Evolutionary conservation across 2,113 vertebrate genomes (phyloP).

Genomic region (Myrmophylax atrothorax): DNA sequence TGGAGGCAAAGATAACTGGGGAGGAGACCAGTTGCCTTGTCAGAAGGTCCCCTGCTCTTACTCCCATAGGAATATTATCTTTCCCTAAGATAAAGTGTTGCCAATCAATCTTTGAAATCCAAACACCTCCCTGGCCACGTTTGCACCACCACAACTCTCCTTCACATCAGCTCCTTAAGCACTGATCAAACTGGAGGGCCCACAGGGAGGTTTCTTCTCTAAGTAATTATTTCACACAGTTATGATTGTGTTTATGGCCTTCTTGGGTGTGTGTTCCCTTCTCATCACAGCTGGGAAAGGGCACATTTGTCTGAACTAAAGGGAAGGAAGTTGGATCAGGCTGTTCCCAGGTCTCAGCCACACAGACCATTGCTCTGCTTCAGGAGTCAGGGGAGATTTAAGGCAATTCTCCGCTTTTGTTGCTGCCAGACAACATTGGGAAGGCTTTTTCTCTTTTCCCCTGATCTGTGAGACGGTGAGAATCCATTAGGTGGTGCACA

Average conservation of each 20-base stretch:
- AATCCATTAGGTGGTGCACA: slow-evolving; percentile 9
- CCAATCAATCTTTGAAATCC: neutral
- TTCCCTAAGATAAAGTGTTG: neutral
- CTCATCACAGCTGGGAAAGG: neutral
- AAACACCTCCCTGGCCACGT: accelerated
- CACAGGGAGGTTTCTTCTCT: neutral
- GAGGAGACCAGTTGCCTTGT: neutral
- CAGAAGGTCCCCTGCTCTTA: neutral
- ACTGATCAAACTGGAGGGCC: neutral
- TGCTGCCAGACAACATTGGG: neutral
- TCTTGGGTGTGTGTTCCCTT: neutral
- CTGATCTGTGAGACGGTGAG: neutral
- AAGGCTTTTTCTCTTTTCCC: accelerated
- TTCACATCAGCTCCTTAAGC: accelerated
- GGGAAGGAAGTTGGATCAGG: neutral
- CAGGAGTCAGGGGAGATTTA: neutral
- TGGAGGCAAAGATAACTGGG: neutral
- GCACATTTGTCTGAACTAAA: neutral
- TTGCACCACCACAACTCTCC: neutral
- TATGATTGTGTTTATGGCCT: neutral
- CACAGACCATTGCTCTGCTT: neutral
- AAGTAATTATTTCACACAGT: neutral
- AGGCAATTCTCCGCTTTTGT: neutral
- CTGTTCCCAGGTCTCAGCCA: neutral
- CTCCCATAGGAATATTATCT: neutral